A percentile compares a stretch with the other conserved stretches of the same genome.
phyloP scores from a whole-genome alignment of 2,113 vertebrate species.

The Periophthalmus modestus region DNA sequence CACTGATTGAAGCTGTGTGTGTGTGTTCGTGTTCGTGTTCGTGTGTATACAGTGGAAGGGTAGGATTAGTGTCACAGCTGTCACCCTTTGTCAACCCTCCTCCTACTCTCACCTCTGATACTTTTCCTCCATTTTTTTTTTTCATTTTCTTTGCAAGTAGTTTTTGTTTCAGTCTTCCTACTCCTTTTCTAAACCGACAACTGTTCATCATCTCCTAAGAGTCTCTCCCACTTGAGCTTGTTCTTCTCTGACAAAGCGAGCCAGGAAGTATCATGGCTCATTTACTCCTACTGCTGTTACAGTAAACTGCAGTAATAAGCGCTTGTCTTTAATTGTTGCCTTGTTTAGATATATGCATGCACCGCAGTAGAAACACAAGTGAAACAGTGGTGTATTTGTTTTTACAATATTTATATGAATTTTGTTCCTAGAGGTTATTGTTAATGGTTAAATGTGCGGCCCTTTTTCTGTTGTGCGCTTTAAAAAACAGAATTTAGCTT shows the following conservation, averaged over 20 bases:
- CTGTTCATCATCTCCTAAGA: conserved; percentile 30
- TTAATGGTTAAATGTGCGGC: not conserved
- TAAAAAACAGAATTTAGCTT: not conserved
- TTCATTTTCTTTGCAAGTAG: conserved; percentile 6
- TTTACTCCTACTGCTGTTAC: conserved; percentile 66
- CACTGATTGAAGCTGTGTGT: conserved; percentile 43
- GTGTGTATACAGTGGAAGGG: conserved; percentile 42
- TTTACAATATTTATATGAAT: not conserved
- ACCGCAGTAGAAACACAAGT: conserved; percentile 16
- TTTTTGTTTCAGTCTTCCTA: not conserved
- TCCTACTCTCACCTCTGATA: conserved; percentile 33
- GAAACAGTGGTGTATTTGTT: too few relatives aligned
- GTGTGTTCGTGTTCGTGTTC: not conserved
- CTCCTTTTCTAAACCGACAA: conserved; percentile 22
- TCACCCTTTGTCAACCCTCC: conserved; percentile 63
- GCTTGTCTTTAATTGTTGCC: conserved; percentile 53
- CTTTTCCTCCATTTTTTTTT: conserved; percentile 15
- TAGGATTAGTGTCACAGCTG: conserved; percentile 73
- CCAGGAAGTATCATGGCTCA: conserved; percentile 63
- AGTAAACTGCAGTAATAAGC: conserved; percentile 60
- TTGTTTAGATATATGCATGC: conserved; percentile 41
- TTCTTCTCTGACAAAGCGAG: conserved; percentile 40
- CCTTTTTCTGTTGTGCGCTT: not conserved
- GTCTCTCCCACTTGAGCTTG: conserved; percentile 18
- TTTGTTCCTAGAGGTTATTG: not conserved